A percentile compares a stretch with the other conserved stretches of the same genome.
phyloP scores from a whole-genome alignment of 2,888 invertebrate genomes.

The Hoplodrina blanda region DNA sequence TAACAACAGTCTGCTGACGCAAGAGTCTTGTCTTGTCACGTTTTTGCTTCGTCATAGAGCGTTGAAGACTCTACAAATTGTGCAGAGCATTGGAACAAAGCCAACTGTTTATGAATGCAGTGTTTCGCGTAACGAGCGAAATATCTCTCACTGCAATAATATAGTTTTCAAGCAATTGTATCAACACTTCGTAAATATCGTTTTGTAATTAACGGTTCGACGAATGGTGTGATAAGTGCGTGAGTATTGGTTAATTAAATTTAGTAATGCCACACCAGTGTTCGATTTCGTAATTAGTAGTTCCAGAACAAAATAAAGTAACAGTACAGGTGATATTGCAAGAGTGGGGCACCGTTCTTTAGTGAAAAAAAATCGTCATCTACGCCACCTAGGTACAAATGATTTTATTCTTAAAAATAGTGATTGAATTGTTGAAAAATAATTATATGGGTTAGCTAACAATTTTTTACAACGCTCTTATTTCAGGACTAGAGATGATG shows the following conservation, averaged over 20 bases:
- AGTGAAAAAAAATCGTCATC: no score
- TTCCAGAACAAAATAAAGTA: not conserved
- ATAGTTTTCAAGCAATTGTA: constrained; percentile 46
- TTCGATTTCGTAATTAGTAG: not conserved
- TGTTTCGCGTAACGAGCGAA: constrained; percentile 81
- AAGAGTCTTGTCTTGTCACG: constrained; percentile 76
- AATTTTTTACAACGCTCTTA: no score
- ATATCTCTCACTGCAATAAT: constrained; percentile 68
- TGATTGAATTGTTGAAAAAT: no score
- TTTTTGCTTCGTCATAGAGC: constrained; percentile 79
- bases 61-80: constrained; percentile 79
- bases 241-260: not conserved
- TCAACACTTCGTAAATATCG: constrained; percentile 44
- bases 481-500: no score
- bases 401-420: no score
- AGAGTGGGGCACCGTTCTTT: no score
- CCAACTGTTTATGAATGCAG: constrained; percentile 86
- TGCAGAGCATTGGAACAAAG: constrained; percentile 78
- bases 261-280: not conserved
- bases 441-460: no score
- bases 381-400: no score
- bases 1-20: constrained; percentile 64
- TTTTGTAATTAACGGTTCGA: constrained; percentile 35
- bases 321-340: no score
- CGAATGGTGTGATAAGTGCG: not conserved